These are phyloP conservation scores for Botia kubotai DNA, from an alignment of 2,797 vertebrate genomes.

Conservation along the genomic window DNA sequence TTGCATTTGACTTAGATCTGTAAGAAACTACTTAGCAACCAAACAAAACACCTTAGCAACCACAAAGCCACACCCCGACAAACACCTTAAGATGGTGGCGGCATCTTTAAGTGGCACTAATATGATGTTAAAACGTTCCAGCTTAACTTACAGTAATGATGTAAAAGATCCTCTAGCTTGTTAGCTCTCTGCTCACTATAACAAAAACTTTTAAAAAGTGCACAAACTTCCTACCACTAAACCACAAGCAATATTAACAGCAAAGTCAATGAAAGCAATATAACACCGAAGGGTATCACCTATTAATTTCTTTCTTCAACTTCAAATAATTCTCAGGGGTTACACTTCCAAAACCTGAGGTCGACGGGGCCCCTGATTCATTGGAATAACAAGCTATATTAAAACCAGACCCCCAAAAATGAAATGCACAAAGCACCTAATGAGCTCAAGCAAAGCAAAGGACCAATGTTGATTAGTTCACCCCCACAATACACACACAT, in stretches of 20 bases:
- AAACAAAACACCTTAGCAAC: neutral
- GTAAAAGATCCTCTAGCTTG: constrained; percentile 7
- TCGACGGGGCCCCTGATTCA: constrained; percentile 66
- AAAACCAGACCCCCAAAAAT: constrained; percentile 74
- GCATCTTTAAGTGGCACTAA: neutral
- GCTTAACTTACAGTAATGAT: constrained; percentile 2
- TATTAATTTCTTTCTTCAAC: constrained; percentile 50
- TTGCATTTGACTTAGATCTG: neutral
- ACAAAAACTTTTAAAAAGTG: neutral
- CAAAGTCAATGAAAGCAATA: constrained; percentile 29
- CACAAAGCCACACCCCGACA: neutral
- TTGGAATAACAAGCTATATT: constrained; percentile 72
- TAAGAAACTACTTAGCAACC: neutral
- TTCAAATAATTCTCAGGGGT: constrained; percentile 50
- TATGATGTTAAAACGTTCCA: neutral
- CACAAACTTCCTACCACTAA: constrained; percentile 26
- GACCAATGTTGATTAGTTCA: constrained; percentile 81
- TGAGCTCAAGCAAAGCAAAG: constrained; percentile 77
- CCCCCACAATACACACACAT: constrained; percentile 71
- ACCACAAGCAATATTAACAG: constrained; percentile 65
- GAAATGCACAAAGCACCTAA: constrained; percentile 80
- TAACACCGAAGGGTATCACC: constrained; percentile 66
- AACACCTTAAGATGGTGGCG: neutral
- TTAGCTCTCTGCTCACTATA: neutral
- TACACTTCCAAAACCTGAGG: constrained; percentile 49